Evolutionary conservation across 2,888 invertebrate genomes (phyloP), one percentile per base, ranked within the genome.

Genomic region (Eupithecia insigniata): DNA sequence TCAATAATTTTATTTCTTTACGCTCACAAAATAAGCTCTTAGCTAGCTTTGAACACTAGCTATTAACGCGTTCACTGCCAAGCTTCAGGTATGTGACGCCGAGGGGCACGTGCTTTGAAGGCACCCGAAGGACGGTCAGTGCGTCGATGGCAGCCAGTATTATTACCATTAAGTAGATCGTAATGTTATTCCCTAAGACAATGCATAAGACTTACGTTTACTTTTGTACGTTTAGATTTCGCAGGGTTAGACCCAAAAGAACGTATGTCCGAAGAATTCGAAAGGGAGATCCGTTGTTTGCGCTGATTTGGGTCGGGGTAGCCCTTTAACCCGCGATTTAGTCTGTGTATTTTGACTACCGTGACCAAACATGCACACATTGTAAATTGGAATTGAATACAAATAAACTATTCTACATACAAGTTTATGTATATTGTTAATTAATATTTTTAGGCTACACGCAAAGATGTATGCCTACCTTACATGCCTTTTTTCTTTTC

Each of bases 351-450:
- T 34, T 36, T 36, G 34, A 64, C 7, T 2, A 30, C 28, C 16
- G 16, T 58, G 58, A 58, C 18, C 4, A 36, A 81, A 70, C 69
- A 73, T 66, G 68, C 68, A 68, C 62, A 66, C 70, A 83, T 81
- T 80, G 83, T 85, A 78, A 86, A 79, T 89, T 88, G 87, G 89
- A 90, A 91, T 88, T 84, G 84, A 85, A 85, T 81, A 85, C 83
- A 87, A 87, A 86, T 84, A 83, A 83, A 68, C 71, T 73, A 72
- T 36, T 43, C 70, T 71, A 72, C 55, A 85, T 82, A 76, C 61
- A 79, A 78, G 78, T 78, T 72, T 75, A 75, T 61, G 67, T 73
- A 74, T 66, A 72, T 64, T 58, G 67, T 71, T 72, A 71, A 72
- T 66, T 67, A 71, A 66, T 72, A 75, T 67, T 66, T 72, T 70